phyloP scores from a whole-genome alignment of 2,888 invertebrate species.

The Disparrhopalites patrizii region DNA sequence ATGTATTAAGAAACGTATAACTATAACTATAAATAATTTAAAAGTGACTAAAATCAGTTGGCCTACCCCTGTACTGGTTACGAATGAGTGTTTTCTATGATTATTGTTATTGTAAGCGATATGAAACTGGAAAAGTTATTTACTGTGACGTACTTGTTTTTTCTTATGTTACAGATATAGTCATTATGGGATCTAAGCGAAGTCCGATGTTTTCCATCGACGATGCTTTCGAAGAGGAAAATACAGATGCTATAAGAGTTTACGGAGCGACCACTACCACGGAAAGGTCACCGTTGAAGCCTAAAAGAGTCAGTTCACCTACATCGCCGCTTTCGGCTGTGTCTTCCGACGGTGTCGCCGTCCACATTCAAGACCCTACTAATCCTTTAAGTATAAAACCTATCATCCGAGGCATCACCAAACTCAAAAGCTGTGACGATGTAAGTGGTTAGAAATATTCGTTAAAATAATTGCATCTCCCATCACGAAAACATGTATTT shows the following conservation, averaged over 20 bases:
- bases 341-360: constrained; percentile 57
- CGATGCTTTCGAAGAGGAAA: constrained; percentile 80
- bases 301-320: constrained; percentile 53
- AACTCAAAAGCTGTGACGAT: constrained; percentile 50
- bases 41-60: too few relatives aligned
- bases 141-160: too few relatives aligned
- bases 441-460: constrained; percentile 50
- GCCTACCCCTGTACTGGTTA: too few relatives aligned
- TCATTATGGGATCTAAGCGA: constrained; percentile 43
- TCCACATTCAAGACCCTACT: constrained; percentile 54
- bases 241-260: constrained; percentile 75
- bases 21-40: too few relatives aligned
- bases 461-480: too few relatives aligned
- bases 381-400: constrained; percentile 47
- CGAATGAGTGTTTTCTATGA: too few relatives aligned
- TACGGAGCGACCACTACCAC: constrained; percentile 65
- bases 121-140: too few relatives aligned
- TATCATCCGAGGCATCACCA: constrained; percentile 45
- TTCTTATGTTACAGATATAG: too few relatives aligned
- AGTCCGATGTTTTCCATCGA: constrained; percentile 65
- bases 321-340: constrained; percentile 39
- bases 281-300: constrained; percentile 65
- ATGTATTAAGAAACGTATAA: too few relatives aligned
- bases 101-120: too few relatives aligned
- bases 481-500: too few relatives aligned